These are phyloP conservation scores for Cryptomyrus ogoouensis DNA, from an alignment of 2,113 vertebrate species.

Conservation along the genomic window DNA sequence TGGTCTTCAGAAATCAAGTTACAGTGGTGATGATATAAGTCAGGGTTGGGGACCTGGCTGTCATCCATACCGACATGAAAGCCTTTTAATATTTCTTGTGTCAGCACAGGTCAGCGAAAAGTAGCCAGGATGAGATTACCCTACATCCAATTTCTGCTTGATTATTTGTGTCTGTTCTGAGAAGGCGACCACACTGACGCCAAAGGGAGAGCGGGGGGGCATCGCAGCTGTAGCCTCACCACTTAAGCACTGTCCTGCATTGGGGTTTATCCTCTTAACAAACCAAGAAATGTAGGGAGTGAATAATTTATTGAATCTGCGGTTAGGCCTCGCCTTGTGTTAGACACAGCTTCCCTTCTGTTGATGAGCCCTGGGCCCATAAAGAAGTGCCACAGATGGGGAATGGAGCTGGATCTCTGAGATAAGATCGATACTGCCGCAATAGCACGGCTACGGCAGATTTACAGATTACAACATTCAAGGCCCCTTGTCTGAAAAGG, in stretches of 20 bases:
- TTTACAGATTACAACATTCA: conserved; percentile 48
- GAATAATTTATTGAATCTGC: conserved; percentile 44
- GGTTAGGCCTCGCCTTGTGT: conserved; percentile 29
- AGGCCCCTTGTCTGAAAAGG: conserved; percentile 10
- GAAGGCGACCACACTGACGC: conserved; percentile 41
- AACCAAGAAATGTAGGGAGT: conserved; percentile 37
- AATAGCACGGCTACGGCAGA: conserved; percentile 49
- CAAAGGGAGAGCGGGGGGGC: conserved; percentile 17
- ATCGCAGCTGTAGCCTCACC: conserved; percentile 38
- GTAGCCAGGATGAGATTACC: conserved; percentile 44
- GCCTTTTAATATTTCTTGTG: neutral
- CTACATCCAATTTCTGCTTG: conserved; percentile 31
- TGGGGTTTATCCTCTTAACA: conserved; percentile 40
- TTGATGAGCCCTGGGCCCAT: conserved; percentile 20
- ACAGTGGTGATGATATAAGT: neutral
- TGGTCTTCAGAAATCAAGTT: neutral
- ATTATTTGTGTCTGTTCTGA: conserved; percentile 44
- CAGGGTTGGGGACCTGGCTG: conserved; percentile 2
- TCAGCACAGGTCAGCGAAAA: conserved; percentile 11
- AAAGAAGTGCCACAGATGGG: conserved; percentile 37
- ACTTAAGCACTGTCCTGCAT: conserved; percentile 33
- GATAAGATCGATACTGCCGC: conserved; percentile 48
- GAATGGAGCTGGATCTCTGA: conserved; percentile 36
- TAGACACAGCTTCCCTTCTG: conserved; percentile 18
- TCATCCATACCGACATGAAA: neutral